A percentile compares a stretch with the other conserved stretches of the same genome.
These are phyloP conservation scores for Danio aesculapii DNA, from an alignment of 2,797 vertebrate species.

Conservation along the genomic window DNA sequence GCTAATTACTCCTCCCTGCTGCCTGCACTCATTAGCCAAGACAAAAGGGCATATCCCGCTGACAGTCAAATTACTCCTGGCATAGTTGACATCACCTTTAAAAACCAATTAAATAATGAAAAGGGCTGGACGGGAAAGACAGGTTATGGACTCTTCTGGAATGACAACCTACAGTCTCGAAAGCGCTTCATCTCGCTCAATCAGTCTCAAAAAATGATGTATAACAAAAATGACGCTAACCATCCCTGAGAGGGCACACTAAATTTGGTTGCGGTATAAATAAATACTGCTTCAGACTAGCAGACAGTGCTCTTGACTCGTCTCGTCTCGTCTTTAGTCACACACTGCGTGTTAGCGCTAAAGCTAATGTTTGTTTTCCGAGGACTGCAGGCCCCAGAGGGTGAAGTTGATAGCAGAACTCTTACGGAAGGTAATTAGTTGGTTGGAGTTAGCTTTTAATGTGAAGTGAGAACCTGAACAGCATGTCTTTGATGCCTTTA, in stretches of 20 bases:
- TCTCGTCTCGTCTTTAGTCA: conserved; percentile 10
- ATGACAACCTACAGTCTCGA: conserved; percentile 4
- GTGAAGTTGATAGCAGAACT: neutral
- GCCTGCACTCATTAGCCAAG: conserved; percentile 63
- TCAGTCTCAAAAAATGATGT: conserved; percentile 48
- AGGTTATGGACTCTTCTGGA: conserved; percentile 29
- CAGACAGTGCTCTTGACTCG: conserved; percentile 15
- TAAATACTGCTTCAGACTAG: conserved; percentile 32
- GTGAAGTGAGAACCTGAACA: neutral
- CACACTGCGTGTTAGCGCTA: conserved; percentile 1
- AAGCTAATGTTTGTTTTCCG: conserved; percentile 26
- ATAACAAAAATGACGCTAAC: conserved; percentile 41
- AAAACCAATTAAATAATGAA: conserved; percentile 48
- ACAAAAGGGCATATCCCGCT: conserved; percentile 60
- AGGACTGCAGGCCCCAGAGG: neutral
- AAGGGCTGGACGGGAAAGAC: conserved; percentile 27
- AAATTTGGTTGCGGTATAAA: conserved; percentile 48
- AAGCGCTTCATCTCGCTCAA: conserved; percentile 39
- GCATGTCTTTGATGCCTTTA: conserved; percentile 12
- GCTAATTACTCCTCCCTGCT: conserved; percentile 64
- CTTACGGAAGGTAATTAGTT: neutral
- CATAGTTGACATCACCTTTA: conserved; percentile 53
- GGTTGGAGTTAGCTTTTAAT: neutral
- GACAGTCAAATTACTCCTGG: conserved; percentile 59
- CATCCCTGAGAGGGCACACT: conserved; percentile 46